Conservation (phyloP, 53 echinoderm and acorn worm species). For the Astropecten irregularis region DNA sequence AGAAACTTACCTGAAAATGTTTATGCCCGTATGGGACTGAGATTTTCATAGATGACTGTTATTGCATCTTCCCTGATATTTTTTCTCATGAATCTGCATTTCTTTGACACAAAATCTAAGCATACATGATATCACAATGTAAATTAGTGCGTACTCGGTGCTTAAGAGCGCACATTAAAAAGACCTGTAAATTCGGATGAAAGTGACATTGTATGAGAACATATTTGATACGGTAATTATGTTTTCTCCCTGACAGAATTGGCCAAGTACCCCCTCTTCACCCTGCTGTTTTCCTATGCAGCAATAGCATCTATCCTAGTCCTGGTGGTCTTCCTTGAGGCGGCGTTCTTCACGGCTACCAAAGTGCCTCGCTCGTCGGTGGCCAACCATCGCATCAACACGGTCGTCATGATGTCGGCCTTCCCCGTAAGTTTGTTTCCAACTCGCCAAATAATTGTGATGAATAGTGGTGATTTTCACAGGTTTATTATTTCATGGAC, state of each 20-base stretch:
- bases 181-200: too few relatives aligned
- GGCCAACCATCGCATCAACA: conserved; percentile 58
- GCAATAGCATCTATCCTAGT: background rate
- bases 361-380: conserved; percentile 50
- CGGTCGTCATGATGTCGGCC: conserved; percentile 36
- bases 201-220: too few relatives aligned
- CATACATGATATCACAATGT: too few relatives aligned
- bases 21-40: too few relatives aligned
- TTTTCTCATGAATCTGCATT: too few relatives aligned
- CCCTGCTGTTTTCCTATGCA: conserved; percentile 1
- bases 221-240: too few relatives aligned
- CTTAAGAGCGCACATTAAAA: too few relatives aligned
- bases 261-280: conserved; percentile 25
- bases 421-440: conserved; percentile 39
- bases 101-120: too few relatives aligned
- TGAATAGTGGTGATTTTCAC: background rate
- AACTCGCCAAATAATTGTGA: background rate
- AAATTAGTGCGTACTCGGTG: too few relatives aligned
- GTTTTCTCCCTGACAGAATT: conserved; percentile 25
- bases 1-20: too few relatives aligned
- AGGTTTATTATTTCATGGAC: background rate
- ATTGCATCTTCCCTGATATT: too few relatives aligned
- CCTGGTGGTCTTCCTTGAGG: conserved; percentile 27
- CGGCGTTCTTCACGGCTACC: conserved; percentile 28
- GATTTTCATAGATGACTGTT: too few relatives aligned